Conservation (phyloP, 1,140 invertebrate genomes). For the Pseudomyrmex flavicornis region DNA sequence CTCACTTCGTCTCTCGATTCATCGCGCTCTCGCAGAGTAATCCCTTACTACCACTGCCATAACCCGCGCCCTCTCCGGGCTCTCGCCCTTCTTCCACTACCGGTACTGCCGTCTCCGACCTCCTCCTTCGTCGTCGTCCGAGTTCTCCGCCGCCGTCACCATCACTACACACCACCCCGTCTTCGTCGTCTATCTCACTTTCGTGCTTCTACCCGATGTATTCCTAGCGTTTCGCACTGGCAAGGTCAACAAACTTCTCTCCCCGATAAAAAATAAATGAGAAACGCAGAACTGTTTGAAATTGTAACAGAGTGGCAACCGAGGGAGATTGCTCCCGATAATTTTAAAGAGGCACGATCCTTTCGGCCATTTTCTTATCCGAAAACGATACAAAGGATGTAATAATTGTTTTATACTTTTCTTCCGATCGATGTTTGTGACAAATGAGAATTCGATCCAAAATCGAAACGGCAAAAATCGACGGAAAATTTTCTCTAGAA, state of each 20-base stretch:
- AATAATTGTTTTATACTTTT: slow-evolving; percentile 18
- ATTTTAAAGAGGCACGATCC: slow-evolving; percentile 73
- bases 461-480: background rate
- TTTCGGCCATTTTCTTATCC: slow-evolving; percentile 58
- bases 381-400: slow-evolving; percentile 10
- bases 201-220: slow-evolving; percentile 73
- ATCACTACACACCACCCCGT: slow-evolving; percentile 13
- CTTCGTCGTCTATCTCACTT: slow-evolving; percentile 74
- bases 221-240: slow-evolving; percentile 77
- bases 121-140: slow-evolving; percentile 11
- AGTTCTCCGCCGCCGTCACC: slow-evolving; percentile 33
- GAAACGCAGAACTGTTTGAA: slow-evolving; percentile 76
- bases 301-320: slow-evolving; percentile 75
- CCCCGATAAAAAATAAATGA: slow-evolving; percentile 77
- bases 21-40: slow-evolving; percentile 61
- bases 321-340: slow-evolving; percentile 65
- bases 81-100: background rate
- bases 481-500: too few species aligned
- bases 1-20: slow-evolving; percentile 71
- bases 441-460: background rate
- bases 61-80: slow-evolving; percentile 55
- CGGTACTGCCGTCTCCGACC: background rate
- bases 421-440: background rate
- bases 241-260: slow-evolving; percentile 78
- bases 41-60: slow-evolving; percentile 56